phyloP scores from a whole-genome alignment of 1,140 invertebrate species.

The Drosophila sechellia region DNA sequence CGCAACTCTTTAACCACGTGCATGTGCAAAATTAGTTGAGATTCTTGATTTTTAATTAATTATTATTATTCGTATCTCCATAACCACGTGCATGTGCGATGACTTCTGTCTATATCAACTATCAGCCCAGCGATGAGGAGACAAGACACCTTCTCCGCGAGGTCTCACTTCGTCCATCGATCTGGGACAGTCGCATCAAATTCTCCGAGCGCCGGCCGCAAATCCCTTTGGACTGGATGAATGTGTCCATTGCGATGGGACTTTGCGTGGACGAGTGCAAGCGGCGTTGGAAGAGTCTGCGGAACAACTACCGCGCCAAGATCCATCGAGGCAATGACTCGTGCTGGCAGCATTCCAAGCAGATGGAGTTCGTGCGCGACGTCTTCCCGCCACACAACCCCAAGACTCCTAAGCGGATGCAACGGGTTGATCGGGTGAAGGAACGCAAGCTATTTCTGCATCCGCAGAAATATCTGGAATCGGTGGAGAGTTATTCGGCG shows the following conservation, averaged over 20 bases:
- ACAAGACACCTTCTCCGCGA: neutral
- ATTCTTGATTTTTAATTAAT: no score
- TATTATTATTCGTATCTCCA: no score
- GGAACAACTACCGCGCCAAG: neutral
- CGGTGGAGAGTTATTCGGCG: neutral
- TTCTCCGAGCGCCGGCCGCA: neutral
- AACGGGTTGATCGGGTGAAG: neutral
- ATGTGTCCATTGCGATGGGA: neutral
- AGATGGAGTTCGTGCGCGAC: constrained; percentile 1
- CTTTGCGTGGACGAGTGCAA: neutral
- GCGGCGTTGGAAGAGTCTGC: neutral
- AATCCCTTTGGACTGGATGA: neutral
- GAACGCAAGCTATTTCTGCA: no score
- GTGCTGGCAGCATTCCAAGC: neutral
- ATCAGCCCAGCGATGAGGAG: neutral
- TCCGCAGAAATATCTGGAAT: no score
- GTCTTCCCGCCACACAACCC: neutral
- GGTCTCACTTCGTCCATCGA: neutral
- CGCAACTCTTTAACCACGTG: no score
- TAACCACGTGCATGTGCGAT: no score
- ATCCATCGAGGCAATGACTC: neutral
- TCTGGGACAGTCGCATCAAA: neutral
- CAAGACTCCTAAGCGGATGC: no score
- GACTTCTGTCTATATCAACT: no score
- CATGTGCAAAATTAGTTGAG: no score